Evolutionary conservation across 2,113 vertebrate species (phyloP).

Genomic region (Theristicus caerulescens): DNA sequence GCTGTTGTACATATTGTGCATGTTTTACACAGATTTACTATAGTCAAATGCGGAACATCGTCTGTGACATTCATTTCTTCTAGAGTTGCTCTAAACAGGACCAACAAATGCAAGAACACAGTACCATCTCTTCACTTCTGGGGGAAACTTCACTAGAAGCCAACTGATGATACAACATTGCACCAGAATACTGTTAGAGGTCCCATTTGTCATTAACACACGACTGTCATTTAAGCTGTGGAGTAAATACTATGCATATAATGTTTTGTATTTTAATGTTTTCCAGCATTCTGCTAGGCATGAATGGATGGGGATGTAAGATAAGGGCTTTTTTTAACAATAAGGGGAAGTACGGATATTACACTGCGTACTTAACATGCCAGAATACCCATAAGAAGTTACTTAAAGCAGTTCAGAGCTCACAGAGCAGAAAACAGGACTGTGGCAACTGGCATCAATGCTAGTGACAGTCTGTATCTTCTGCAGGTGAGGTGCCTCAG

Average conservation of each 20-base stretch:
- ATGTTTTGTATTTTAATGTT: background rate
- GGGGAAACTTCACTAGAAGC: background rate
- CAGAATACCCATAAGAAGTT: background rate
- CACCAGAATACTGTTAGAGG: background rate
- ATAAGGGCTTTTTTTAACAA: background rate
- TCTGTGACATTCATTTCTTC: background rate
- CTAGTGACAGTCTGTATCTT: background rate
- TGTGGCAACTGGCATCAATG: background rate
- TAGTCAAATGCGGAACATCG: background rate
- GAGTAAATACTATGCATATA: background rate
- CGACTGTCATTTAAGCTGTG: background rate
- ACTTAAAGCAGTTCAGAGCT: background rate
- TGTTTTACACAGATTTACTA: background rate
- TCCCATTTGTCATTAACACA: background rate
- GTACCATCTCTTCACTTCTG: too few relatives aligned
- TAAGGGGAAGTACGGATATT: background rate
- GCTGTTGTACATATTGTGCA: background rate
- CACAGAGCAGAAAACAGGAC: background rate
- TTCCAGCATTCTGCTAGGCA: background rate
- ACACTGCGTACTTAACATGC: background rate
- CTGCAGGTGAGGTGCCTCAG: background rate
- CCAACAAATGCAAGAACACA: background rate
- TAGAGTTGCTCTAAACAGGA: background rate
- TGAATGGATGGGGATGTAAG: background rate
- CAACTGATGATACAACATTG: background rate